phyloP scores from a whole-genome alignment of 2,113 vertebrate species.

The Grus americana region DNA sequence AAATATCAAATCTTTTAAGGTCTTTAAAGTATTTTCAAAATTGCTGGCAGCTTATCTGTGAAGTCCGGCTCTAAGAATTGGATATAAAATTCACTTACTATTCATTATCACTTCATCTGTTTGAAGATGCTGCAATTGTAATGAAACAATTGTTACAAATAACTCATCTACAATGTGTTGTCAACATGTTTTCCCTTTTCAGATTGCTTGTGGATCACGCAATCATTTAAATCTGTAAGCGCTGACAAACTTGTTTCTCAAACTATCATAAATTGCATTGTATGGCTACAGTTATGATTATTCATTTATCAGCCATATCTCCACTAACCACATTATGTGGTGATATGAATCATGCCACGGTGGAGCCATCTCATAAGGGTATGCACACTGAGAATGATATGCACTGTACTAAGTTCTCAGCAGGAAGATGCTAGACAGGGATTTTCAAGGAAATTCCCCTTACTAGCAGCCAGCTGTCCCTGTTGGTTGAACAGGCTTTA shows the following conservation, averaged over 20 bases:
- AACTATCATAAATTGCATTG: neutral
- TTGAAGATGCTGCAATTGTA: conserved; percentile 1
- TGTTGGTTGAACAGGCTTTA: neutral
- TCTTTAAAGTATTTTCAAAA: conserved; percentile 8
- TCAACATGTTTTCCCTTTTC: neutral
- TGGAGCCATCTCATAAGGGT: neutral
- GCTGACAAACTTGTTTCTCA: neutral
- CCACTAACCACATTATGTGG: neutral
- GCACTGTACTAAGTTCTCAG: neutral
- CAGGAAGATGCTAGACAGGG: neutral
- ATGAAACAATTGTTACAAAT: neutral
- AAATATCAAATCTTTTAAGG: neutral
- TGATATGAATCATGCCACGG: neutral
- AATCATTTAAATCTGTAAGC: neutral
- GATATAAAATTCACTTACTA: neutral
- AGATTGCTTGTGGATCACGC: neutral
- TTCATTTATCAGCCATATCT: neutral
- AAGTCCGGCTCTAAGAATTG: neutral
- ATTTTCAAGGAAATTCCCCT: neutral
- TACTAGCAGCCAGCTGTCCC: neutral
- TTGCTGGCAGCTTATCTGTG: neutral
- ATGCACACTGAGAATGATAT: neutral
- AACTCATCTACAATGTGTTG: neutral
- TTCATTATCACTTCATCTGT: neutral
- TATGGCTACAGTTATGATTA: neutral